Evolutionary conservation across 53 echinoderm and acorn worm genomes (phyloP), one percentile per base, ranked within the genome.

Genomic region (Pentamera pediparva): DNA sequence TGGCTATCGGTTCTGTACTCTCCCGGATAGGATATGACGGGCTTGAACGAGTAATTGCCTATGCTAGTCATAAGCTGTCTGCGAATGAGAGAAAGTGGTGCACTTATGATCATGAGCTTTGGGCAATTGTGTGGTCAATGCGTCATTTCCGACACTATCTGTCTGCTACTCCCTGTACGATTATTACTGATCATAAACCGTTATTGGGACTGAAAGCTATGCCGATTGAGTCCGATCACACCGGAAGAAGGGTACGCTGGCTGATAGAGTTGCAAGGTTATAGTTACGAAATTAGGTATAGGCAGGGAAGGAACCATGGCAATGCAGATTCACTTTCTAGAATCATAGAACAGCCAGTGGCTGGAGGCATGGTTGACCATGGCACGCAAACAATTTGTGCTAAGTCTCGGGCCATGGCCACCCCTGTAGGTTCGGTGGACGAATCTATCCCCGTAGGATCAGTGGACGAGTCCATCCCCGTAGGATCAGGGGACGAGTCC

Each of bases 1-100:
- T n/a, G n/a, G n/a, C n/a, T n/a, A n/a, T n/a, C n/a, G n/a, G n/a
- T n/a, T n/a, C n/a, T n/a, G n/a, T n/a, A n/a, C n/a, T n/a, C n/a
- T n/a, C n/a, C n/a, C 76, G 59, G 43, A 55, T 36, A n/a, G 17
- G 76, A 30, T 75, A 75, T 24, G 75, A 61, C 64, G 75, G n/a
- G n/a, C n/a, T n/a, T n/a, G n/a, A n/a, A n/a, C n/a, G n/a, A n/a
- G 61, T n/a, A n/a, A n/a, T n/a, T n/a, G n/a, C n/a, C n/a, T n/a
- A n/a, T n/a, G n/a, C n/a, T n/a, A n/a, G n/a, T n/a, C n/a, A n/a
- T n/a, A n/a, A n/a, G n/a, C n/a, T n/a, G n/a, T n/a, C n/a, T n/a
- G n/a, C n/a, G n/a, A n/a, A n/a, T n/a, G n/a, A 45, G 45, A 45
- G 45, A 10, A 45, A 45, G 17, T 45, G 45, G 45, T 45, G 10